These are phyloP conservation scores for Sciurus carolinensis DNA, from an alignment of 2,797 vertebrate genomes.

Conservation along the genomic window DNA sequence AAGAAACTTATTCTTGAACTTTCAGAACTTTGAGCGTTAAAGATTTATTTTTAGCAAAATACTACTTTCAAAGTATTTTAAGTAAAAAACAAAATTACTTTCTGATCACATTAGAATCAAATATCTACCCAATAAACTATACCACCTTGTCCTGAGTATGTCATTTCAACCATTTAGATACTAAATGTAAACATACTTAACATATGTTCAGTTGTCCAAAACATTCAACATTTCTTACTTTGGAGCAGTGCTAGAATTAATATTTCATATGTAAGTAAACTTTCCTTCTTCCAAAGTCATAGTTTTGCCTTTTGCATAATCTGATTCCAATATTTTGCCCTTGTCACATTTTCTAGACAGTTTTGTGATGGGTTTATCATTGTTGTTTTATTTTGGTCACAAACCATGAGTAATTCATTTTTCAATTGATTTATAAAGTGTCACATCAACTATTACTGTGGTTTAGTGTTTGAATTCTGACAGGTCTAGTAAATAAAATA, in stretches of 20 bases:
- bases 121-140: slow-evolving; percentile 4
- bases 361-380: slow-evolving; percentile 72
- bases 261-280: slow-evolving; percentile 36
- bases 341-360: slow-evolving; percentile 63
- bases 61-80: neutral
- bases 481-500: slow-evolving; percentile 66
- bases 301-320: slow-evolving; percentile 73
- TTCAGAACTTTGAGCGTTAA: slow-evolving; percentile 66
- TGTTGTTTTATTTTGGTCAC: slow-evolving; percentile 76
- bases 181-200: slow-evolving; percentile 17
- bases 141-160: neutral
- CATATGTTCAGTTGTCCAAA: slow-evolving; percentile 29
- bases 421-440: slow-evolving; percentile 72
- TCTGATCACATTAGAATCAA: slow-evolving; percentile 49
- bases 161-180: neutral
- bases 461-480: slow-evolving; percentile 67
- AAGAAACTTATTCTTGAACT: slow-evolving; percentile 45
- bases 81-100: slow-evolving; percentile 42
- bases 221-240: neutral
- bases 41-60: slow-evolving; percentile 66
- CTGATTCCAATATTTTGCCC: slow-evolving; percentile 60
- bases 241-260: neutral
- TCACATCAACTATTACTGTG: slow-evolving; percentile 60
- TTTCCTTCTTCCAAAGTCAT: slow-evolving; percentile 63
- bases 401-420: slow-evolving; percentile 74